Conservation (phyloP, 2,888 invertebrate genomes). For the Diabrotica balteata region DNA sequence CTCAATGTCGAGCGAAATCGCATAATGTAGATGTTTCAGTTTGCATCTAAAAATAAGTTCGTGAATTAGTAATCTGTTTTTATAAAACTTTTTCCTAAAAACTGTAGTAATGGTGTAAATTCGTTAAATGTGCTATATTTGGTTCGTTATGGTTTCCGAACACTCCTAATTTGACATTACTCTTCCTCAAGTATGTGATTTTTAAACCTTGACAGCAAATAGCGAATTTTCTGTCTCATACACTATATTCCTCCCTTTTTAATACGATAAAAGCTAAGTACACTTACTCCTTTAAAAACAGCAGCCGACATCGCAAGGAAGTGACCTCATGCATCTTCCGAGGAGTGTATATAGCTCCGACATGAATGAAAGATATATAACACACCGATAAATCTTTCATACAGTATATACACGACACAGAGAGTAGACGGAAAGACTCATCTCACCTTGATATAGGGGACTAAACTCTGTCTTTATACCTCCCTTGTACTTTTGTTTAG, state of each 20-base stretch:
- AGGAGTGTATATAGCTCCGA: slow-evolving; percentile 16
- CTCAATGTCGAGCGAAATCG: no score
- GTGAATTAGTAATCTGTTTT: no score
- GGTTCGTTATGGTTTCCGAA: no score
- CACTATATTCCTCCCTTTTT: neutral
- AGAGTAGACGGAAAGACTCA: slow-evolving; percentile 38
- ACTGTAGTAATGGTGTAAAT: no score
- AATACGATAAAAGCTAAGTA: slow-evolving; percentile 1
- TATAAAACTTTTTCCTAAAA: no score
- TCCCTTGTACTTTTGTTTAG: slow-evolving; percentile 47
- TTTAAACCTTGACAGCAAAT: no score
- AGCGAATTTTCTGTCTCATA: no score
- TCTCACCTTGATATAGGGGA: slow-evolving; percentile 46
- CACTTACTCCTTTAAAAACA: neutral
- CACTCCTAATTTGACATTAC: no score
- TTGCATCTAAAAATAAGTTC: no score
- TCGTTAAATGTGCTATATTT: no score
- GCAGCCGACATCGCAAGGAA: slow-evolving; percentile 6
- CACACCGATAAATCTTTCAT: slow-evolving; percentile 29
- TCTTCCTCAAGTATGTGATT: no score
- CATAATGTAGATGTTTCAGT: no score
- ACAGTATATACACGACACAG: slow-evolving; percentile 24
- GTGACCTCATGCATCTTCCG: slow-evolving; percentile 22
- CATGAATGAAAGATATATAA: slow-evolving; percentile 25
- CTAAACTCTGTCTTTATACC: slow-evolving; percentile 12